These are phyloP conservation scores for Mythimna ferrago DNA, from an alignment of 2,888 invertebrate species.

Conservation along the genomic window DNA sequence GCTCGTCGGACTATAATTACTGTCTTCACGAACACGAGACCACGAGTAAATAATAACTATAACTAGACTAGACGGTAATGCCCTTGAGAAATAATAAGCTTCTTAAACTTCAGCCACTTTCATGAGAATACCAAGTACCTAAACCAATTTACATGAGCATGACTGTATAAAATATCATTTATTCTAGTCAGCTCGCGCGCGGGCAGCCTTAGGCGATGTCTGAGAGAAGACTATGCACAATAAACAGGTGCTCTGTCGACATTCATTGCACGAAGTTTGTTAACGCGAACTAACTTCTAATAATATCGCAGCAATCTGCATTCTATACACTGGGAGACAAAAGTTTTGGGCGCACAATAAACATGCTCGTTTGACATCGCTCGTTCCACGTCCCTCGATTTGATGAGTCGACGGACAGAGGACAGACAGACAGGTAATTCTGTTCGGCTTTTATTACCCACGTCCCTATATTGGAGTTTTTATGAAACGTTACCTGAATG, in stretches of 20 bases:
- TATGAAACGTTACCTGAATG: constrained; percentile 49
- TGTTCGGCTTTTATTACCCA: constrained; percentile 50
- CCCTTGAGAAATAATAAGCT: constrained; percentile 40
- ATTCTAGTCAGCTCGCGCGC: constrained; percentile 14
- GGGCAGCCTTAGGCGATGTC: constrained; percentile 51
- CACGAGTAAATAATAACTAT: constrained; percentile 33
- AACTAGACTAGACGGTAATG: constrained; percentile 41
- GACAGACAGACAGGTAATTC: constrained; percentile 61
- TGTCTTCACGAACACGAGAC: constrained; percentile 6
- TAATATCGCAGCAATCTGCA: constrained; percentile 60
- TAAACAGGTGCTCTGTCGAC: constrained; percentile 52
- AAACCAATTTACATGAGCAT: constrained; percentile 48
- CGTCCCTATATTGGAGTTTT: constrained; percentile 54
- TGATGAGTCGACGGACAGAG: constrained; percentile 53
- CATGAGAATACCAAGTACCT: constrained; percentile 31
- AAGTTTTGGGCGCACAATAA: constrained; percentile 44
- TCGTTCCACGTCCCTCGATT: constrained; percentile 38
- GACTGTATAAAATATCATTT: constrained; percentile 40
- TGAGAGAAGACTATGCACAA: constrained; percentile 36
- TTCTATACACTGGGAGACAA: constrained; percentile 51
- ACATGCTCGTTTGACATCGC: constrained; percentile 29
- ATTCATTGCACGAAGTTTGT: constrained; percentile 56
- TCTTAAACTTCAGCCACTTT: constrained; percentile 28
- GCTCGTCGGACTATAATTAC: constrained; percentile 12
- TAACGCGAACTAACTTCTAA: constrained; percentile 28